phyloP scores from a whole-genome alignment of 1,140 invertebrate species.

The Aporrectodea caliginosa region DNA sequence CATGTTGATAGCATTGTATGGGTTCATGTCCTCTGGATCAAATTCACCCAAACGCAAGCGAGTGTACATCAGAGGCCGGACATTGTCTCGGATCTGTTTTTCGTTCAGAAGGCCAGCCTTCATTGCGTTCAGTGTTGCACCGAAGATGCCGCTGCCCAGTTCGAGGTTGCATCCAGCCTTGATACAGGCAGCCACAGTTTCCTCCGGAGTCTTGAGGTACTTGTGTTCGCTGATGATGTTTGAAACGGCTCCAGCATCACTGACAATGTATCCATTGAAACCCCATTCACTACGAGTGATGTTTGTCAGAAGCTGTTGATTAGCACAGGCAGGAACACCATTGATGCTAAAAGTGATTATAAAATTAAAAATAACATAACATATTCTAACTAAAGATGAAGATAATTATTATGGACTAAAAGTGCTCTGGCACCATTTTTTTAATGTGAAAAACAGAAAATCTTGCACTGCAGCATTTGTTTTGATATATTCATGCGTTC shows the following conservation, averaged over 20 bases:
- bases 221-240: conserved; percentile 43
- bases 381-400: too few species aligned
- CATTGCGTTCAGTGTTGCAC: conserved; percentile 11
- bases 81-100: conserved; percentile 28
- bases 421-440: too few species aligned
- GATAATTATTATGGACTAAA: too few species aligned
- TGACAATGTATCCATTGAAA: conserved; percentile 49
- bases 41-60: conserved; percentile 45
- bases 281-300: conserved; percentile 45
- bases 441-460: too few species aligned
- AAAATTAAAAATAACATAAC: neutral
- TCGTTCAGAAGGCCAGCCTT: conserved; percentile 25
- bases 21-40: conserved; percentile 45
- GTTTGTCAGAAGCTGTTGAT: conserved; percentile 45
- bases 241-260: conserved; percentile 49
- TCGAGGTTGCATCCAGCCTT: conserved; percentile 41
- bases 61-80: conserved; percentile 50
- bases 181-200: conserved; percentile 44
- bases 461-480: too few species aligned
- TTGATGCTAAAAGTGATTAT: conserved; percentile 47
- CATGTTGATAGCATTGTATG: conserved; percentile 37
- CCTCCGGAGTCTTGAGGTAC: conserved; percentile 40
- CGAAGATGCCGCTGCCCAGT: neutral
- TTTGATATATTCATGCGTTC: too few species aligned
- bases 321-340: conserved; percentile 50